These are phyloP conservation scores for Andrena hattorfiana DNA, from an alignment of 2,888 invertebrate genomes.

Conservation along the genomic window DNA sequence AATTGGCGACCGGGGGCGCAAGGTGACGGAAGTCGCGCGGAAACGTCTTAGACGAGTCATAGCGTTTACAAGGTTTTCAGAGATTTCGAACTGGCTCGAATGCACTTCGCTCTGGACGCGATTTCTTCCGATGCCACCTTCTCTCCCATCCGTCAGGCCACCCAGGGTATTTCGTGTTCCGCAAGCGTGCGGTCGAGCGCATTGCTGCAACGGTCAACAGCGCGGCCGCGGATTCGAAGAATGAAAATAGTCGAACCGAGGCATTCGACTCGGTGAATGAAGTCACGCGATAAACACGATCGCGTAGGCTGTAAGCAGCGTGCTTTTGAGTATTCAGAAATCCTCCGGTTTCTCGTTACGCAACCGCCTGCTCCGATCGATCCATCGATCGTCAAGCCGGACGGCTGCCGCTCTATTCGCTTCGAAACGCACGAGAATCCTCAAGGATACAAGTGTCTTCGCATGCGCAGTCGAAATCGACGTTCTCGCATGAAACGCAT, in stretches of 20 bases:
- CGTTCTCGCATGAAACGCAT: not conserved
- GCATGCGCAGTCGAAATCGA: not conserved
- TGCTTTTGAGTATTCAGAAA: conserved; percentile 63
- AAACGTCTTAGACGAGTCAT: not conserved
- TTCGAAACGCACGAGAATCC: not conserved
- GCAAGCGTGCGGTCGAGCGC: conserved; percentile 8
- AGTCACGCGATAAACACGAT: conserved; percentile 62
- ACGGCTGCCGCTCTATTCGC: not conserved
- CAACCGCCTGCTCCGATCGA: conserved; percentile 35
- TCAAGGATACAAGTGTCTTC: not conserved
- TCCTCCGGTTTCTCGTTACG: conserved; percentile 61
- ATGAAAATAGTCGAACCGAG: conserved; percentile 57
- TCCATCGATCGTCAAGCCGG: conserved; percentile 27
- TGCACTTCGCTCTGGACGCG: conserved; percentile 4
- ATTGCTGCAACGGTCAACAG: conserved; percentile 26
- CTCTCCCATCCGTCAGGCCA: conserved; percentile 35
- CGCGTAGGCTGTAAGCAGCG: conserved; percentile 56
- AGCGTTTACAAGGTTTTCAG: conserved; percentile 17
- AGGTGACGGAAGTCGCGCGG: conserved; percentile 4
- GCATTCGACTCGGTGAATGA: conserved; percentile 55
- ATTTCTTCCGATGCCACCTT: conserved; percentile 37
- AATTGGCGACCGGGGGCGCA: conserved; percentile 4
- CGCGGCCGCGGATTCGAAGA: conserved; percentile 43
- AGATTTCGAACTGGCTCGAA: conserved; percentile 30
- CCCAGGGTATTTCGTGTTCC: conserved; percentile 45